Conservation (phyloP, 2,113 vertebrate species). For the Rhabdomys dilectus region DNA sequence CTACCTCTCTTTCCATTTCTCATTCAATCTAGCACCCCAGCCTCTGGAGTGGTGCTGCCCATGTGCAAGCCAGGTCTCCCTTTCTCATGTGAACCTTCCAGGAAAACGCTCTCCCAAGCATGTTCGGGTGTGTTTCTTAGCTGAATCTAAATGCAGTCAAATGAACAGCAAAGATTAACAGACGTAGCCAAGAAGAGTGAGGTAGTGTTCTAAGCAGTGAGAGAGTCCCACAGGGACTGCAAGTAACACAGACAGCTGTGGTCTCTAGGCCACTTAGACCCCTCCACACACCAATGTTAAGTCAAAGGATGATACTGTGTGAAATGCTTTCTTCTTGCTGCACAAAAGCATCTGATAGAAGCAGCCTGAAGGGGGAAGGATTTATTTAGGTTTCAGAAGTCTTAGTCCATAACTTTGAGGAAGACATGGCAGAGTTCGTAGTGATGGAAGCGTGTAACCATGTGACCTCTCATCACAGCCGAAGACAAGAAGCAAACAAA, state of each 20-base stretch:
- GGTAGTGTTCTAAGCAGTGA: fast-evolving
- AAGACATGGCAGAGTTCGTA: neutral
- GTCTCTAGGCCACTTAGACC: neutral
- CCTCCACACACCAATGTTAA: neutral
- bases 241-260: fast-evolving
- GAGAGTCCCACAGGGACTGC: neutral
- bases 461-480: neutral
- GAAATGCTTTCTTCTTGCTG: neutral
- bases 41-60: too few relatives aligned
- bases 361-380: neutral
- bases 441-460: neutral
- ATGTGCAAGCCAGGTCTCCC: neutral
- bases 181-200: neutral
- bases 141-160: neutral
- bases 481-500: neutral
- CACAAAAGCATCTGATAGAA: neutral
- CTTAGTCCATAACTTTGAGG: neutral
- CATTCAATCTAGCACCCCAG: neutral
- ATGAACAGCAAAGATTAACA: too few relatives aligned
- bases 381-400: neutral
- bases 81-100: neutral
- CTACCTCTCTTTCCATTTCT: neutral
- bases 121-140: neutral
- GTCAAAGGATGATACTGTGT: neutral
- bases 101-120: neutral